phyloP scores from a whole-genome alignment of 2,797 vertebrate species.

The Leptoclinus maculatus region DNA sequence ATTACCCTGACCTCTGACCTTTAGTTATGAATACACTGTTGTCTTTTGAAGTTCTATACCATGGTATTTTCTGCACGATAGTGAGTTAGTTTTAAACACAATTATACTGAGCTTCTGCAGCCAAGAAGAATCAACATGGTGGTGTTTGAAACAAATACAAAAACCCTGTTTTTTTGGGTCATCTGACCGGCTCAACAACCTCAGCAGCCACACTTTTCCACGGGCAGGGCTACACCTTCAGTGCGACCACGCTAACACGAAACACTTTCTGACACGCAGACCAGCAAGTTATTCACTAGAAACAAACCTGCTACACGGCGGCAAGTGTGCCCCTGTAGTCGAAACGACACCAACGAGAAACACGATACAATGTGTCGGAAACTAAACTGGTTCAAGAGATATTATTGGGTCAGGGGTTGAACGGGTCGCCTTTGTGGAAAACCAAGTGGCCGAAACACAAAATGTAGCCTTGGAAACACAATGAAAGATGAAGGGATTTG shows the following conservation, averaged over 20 bases:
- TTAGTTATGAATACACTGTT: neutral
- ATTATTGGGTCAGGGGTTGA: slow-evolving; percentile 1
- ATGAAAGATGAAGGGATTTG: slow-evolving; percentile 77
- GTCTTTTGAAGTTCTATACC: neutral
- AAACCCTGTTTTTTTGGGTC: slow-evolving; percentile 30
- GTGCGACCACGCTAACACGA: neutral
- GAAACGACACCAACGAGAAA: slow-evolving; percentile 19
- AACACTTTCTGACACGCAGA: neutral
- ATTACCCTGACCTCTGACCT: slow-evolving; percentile 27
- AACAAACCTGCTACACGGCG: slow-evolving; percentile 25
- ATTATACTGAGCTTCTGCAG: neutral
- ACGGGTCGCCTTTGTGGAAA: slow-evolving; percentile 36
- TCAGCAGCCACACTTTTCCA: neutral
- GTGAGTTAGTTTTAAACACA: neutral
- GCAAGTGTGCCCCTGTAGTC: neutral
- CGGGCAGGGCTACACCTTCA: slow-evolving; percentile 6
- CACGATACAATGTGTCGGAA: neutral
- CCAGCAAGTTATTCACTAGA: neutral
- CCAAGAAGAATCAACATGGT: neutral
- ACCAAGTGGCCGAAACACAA: slow-evolving; percentile 51
- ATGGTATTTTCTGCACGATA: neutral
- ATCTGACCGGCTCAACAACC: slow-evolving; percentile 37
- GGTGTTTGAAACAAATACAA: slow-evolving; percentile 28
- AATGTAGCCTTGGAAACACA: slow-evolving; percentile 66
- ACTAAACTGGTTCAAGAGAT: neutral